Base-by-base conservation (phyloP, 1,140 invertebrate species). In the Hyles vespertilio region DNA sequence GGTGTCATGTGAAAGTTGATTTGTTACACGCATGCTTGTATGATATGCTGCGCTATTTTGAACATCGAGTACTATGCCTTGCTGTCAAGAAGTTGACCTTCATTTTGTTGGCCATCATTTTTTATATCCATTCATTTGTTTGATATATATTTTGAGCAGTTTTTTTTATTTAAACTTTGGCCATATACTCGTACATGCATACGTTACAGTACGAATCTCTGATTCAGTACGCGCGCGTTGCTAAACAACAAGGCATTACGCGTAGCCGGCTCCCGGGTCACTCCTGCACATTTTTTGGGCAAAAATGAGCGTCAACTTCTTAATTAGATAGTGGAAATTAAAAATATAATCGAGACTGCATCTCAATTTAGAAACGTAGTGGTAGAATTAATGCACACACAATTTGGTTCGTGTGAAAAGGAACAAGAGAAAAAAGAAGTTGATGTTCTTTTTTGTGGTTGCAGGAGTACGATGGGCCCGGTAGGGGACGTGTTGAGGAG, bases 261-360 rank as follows among this genome's bases (percentile, higher is more conserved):
- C 81, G 79, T 81, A 79, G 77, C 73, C 80, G 79, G 80, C 79
- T 81, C 79, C 81, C 79, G 77, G 75, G 76, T 77, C 81, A 84
- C 79, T 87, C 83, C 85, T 87, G 83, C 89, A 87, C 80, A 79
- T 79, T 84, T 47, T 92, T 93, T 94, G 95, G 94, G 94, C 94
- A 95, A 95, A 95, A 95, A 95, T 96, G 95, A 96, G 93, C 95
- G 95, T 96, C 95, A 96, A 96, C 95, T 96, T 96, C 95, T 96
- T 95, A 94, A 79, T 84, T 84, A 85, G 84, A 84, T 90, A 86
- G 83, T 79, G 78, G 72, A 86, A 81, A 81, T 67, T 77, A 79
- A 84, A 79, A 74, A 72, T 70, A 73, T 80, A 22, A 81, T 57
- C 65, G 74, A 86, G 76, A 87, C 67, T 85, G 85, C 81, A 87